phyloP scores from a whole-genome alignment of 1,140 invertebrate genomes.

The Whitmania pigra region DNA sequence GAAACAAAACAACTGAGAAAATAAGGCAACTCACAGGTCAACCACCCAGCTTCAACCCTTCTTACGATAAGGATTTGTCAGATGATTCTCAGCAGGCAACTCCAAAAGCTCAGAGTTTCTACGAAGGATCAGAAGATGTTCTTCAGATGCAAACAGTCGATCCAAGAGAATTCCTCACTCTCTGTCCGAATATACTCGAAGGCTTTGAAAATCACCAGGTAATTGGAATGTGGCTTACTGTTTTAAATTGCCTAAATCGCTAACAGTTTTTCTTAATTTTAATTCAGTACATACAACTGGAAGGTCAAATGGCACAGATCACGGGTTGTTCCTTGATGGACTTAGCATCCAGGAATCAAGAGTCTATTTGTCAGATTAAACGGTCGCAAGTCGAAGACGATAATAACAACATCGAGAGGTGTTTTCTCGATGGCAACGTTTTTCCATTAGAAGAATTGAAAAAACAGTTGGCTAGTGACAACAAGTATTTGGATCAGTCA shows the following conservation, averaged over 20 bases:
- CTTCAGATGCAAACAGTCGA: background rate
- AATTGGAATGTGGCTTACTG: background rate
- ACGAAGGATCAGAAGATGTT: background rate
- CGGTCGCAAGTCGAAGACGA: too few relatives aligned
- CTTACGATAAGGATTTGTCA: background rate
- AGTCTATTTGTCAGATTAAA: too few relatives aligned
- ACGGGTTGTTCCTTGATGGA: too few relatives aligned
- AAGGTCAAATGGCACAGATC: too few relatives aligned
- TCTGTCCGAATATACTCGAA: background rate
- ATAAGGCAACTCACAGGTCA: background rate
- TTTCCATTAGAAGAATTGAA: too few relatives aligned
- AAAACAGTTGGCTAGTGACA: too few relatives aligned
- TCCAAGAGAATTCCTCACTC: background rate
- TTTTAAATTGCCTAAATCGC: background rate
- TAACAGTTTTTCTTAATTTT: background rate
- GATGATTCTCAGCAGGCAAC: background rate
- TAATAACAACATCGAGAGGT: too few relatives aligned
- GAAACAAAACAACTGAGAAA: slow-evolving; percentile 8
- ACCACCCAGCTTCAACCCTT: background rate
- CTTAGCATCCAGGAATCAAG: too few relatives aligned
- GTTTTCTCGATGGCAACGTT: too few relatives aligned
- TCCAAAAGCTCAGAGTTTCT: background rate
- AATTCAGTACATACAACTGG: background rate
- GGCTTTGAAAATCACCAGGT: background rate
- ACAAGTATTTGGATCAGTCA: too few relatives aligned